Evolutionary conservation across 2,888 invertebrate genomes (phyloP).

Genomic region (Eupithecia tripunctaria): DNA sequence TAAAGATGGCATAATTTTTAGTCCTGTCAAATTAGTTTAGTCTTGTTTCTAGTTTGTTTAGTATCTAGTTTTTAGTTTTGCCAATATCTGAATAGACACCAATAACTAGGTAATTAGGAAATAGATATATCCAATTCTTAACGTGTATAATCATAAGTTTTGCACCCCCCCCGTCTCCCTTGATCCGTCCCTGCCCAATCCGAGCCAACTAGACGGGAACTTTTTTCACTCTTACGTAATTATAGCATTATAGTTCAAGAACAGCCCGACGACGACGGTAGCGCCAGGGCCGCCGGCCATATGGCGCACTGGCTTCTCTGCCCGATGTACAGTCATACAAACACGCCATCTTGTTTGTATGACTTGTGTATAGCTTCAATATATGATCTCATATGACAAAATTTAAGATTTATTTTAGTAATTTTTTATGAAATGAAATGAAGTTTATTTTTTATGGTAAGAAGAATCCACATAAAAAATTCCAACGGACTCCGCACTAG

Average conservation of each 20-base stretch:
- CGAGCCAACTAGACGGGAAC: slow-evolving; percentile 1
- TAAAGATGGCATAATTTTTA: no score
- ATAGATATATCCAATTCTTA: no score
- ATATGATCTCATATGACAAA: neutral
- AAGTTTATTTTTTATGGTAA: no score
- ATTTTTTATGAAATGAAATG: no score
- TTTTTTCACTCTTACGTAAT: slow-evolving; percentile 24
- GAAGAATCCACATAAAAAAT: no score
- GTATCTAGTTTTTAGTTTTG: no score
- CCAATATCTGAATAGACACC: no score
- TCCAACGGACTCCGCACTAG: no score
- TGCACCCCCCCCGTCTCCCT: neutral
- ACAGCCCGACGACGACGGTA: slow-evolving; percentile 33
- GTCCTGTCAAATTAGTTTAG: no score
- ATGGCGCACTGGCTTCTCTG: slow-evolving; percentile 51
- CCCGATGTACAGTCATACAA: slow-evolving; percentile 14
- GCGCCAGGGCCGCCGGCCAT: slow-evolving; percentile 63
- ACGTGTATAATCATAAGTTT: neutral
- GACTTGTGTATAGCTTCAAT: no score
- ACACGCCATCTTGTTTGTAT: no score
- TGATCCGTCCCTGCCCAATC: neutral
- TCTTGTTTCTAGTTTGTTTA: no score
- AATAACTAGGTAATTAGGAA: neutral
- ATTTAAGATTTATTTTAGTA: neutral
- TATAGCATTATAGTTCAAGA: slow-evolving; percentile 30